Conservation (phyloP, 1,140 invertebrate genomes). For the Apis mellifera region DNA sequence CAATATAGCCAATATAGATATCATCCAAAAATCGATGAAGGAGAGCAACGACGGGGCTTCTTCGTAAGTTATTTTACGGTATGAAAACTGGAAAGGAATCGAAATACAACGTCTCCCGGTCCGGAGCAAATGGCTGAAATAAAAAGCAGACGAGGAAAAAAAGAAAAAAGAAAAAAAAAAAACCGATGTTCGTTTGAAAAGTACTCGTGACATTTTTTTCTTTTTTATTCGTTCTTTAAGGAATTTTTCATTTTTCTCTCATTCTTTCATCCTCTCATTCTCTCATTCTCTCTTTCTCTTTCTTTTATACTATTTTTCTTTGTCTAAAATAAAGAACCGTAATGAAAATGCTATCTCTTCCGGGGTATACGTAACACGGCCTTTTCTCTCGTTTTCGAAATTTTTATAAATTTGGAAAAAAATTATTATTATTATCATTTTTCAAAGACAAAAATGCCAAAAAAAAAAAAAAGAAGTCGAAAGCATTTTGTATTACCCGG, state of each 20-base stretch:
- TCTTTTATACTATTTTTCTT: background rate
- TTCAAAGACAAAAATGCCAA: background rate
- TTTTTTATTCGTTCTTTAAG: conserved; percentile 39
- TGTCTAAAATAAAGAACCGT: conserved; percentile 41
- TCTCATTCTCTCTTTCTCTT: background rate
- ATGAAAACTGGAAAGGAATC: background rate
- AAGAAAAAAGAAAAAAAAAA: background rate
- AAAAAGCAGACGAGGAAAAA: background rate
- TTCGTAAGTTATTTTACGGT: background rate
- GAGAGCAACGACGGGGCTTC: conserved; percentile 20
- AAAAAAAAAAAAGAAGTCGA: background rate
- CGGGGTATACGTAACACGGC: background rate
- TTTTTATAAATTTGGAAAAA: background rate
- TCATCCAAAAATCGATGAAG: conserved; percentile 19
- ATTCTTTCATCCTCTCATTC: conserved; percentile 42
- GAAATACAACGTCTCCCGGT: background rate
- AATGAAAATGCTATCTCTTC: conserved; percentile 25
- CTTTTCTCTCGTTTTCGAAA: background rate
- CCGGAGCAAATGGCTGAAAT: background rate
- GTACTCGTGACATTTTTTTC: conserved; percentile 31
- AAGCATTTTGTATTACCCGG: background rate
- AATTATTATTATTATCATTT: background rate
- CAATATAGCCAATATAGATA: background rate
- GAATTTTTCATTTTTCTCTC: background rate
- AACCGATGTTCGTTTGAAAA: conserved; percentile 21